These are phyloP conservation scores for Seriola dumerili DNA, from an alignment of 2,113 vertebrate species.

Conservation along the genomic window DNA sequence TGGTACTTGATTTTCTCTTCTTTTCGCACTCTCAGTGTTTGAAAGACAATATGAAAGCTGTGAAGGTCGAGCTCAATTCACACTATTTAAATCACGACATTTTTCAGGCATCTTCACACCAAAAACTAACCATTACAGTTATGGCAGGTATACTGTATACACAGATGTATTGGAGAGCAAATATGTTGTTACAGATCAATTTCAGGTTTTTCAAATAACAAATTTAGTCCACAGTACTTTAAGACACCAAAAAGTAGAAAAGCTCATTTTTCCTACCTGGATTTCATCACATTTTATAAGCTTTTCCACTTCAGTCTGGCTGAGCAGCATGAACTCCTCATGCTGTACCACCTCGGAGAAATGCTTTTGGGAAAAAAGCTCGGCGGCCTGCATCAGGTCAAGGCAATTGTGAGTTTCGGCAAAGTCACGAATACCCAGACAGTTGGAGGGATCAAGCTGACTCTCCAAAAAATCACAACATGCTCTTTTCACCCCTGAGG, in stretches of 20 bases:
- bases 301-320: slow-evolving; percentile 96
- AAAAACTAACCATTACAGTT: background rate
- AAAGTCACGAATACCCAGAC: slow-evolving; percentile 98
- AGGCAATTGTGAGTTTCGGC: slow-evolving; percentile 99
- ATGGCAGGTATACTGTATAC: background rate
- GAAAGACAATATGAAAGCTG: slow-evolving; percentile 42
- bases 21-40: slow-evolving; percentile 28
- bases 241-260: background rate
- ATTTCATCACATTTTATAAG: slow-evolving; percentile 99
- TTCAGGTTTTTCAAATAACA: background rate
- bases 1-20: slow-evolving; percentile 53
- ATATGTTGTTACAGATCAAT: background rate
- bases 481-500: slow-evolving; percentile 95
- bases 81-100: background rate
- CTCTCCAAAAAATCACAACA: slow-evolving; percentile 99
- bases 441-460: slow-evolving; percentile 98
- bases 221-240: background rate
- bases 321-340: slow-evolving; percentile 98
- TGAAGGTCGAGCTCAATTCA: slow-evolving; percentile 31
- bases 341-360: slow-evolving; percentile 99
- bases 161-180: background rate
- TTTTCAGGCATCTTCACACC: slow-evolving; percentile 8
- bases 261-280: slow-evolving; percentile 86
- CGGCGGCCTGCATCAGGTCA: slow-evolving; percentile 97
- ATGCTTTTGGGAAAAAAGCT: slow-evolving; percentile 98